Conservation (phyloP, 2,113 vertebrate species). For the Eretmochelys imbricata region DNA sequence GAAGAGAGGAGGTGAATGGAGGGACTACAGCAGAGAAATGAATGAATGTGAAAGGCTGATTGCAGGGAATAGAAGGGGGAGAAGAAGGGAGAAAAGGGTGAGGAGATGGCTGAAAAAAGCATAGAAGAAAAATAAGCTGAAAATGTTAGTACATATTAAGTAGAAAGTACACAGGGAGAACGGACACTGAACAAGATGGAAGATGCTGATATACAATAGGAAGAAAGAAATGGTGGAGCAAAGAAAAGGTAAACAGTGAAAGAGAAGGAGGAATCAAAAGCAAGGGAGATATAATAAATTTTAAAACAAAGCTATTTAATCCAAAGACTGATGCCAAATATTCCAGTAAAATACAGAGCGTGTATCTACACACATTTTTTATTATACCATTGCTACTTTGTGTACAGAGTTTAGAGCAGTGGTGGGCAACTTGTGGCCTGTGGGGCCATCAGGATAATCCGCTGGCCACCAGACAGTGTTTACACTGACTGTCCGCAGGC, state of each 20-base stretch:
- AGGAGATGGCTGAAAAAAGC: background rate
- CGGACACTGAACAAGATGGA: background rate
- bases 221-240: rapidly evolving
- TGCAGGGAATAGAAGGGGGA: background rate
- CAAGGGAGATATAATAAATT: background rate
- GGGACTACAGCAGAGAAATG: rapidly evolving
- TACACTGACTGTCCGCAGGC: too few species aligned
- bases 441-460: too few species aligned
- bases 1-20: background rate
- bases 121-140: background rate
- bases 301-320: rapidly evolving
- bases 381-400: background rate
- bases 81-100: background rate
- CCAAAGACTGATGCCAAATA: background rate
- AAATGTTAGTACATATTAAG: background rate
- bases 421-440: too few species aligned
- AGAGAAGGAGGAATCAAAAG: background rate
- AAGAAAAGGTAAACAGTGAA: background rate
- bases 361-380: background rate
- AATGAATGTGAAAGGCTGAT: background rate
- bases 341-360: background rate
- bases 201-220: background rate
- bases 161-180: background rate
- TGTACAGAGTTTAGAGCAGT: background rate
- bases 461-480: too few species aligned